Conservation (phyloP, 2,113 vertebrate genomes). For the Albula glossodonta region DNA sequence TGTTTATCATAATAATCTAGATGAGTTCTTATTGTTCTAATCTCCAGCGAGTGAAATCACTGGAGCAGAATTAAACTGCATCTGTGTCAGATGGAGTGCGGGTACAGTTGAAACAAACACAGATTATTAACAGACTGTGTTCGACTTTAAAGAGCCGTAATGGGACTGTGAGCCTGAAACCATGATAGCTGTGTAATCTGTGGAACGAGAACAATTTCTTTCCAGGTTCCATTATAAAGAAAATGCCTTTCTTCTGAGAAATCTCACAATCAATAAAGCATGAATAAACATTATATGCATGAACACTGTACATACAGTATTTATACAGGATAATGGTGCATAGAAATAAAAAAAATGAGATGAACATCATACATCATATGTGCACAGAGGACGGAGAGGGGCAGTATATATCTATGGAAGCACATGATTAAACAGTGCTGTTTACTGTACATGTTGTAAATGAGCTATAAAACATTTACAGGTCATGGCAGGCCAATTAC, state of each 20-base stretch:
- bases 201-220: neutral
- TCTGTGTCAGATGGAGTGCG: neutral
- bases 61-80: neutral
- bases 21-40: neutral
- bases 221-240: neutral
- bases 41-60: neutral
- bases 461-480: neutral
- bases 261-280: neutral
- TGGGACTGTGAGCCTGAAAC: neutral
- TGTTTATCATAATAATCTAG: neutral
- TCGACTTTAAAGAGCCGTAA: neutral
- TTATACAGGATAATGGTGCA: neutral
- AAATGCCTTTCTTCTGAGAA: neutral
- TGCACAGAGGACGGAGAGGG: neutral
- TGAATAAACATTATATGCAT: neutral
- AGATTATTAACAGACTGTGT: neutral
- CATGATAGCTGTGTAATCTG: neutral
- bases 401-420: neutral
- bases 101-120: neutral
- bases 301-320: neutral
- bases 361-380: neutral
- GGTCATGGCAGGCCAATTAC: neutral
- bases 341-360: neutral
- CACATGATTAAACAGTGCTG: neutral
- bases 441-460: neutral